Conservation (phyloP, 2,888 invertebrate genomes). For the Parnassius smintheus region DNA sequence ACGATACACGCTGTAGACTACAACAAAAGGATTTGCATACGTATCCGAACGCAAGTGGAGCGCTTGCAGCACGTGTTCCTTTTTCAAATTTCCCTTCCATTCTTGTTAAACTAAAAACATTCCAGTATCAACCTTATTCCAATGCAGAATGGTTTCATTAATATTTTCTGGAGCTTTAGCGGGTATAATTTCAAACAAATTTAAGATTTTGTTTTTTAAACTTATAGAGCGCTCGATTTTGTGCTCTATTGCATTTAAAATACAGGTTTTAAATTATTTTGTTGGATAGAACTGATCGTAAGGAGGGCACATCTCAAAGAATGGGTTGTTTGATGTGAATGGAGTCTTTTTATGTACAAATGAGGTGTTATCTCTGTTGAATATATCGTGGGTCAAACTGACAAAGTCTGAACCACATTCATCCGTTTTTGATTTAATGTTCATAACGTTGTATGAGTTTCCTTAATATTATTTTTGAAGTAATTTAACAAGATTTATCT, state of each 20-base stretch:
- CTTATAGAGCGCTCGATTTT: constrained; percentile 21
- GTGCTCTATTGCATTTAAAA: constrained; percentile 23
- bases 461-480: too few relatives aligned
- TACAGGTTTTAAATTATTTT: constrained; percentile 26
- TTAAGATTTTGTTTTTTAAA: constrained; percentile 31
- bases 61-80: constrained; percentile 44
- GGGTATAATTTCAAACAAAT: constrained; percentile 26
- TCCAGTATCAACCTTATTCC: constrained; percentile 19
- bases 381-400: constrained; percentile 29
- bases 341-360: constrained; percentile 64
- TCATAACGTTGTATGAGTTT: too few relatives aligned
- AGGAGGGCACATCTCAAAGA: constrained; percentile 47
- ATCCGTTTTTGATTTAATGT: constrained; percentile 5
- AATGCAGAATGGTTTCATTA: constrained; percentile 4
- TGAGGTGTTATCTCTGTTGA: constrained; percentile 52
- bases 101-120: constrained; percentile 24
- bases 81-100: constrained; percentile 30
- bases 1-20: constrained; percentile 46
- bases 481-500: too few relatives aligned
- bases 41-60: constrained; percentile 60
- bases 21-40: constrained; percentile 77
- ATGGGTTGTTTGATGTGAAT: constrained; percentile 61
- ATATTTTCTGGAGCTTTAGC: neutral
- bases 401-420: constrained; percentile 10
- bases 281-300: constrained; percentile 19